phyloP scores from a whole-genome alignment of 2,113 vertebrate species.

The Synchiropus splendidus region DNA sequence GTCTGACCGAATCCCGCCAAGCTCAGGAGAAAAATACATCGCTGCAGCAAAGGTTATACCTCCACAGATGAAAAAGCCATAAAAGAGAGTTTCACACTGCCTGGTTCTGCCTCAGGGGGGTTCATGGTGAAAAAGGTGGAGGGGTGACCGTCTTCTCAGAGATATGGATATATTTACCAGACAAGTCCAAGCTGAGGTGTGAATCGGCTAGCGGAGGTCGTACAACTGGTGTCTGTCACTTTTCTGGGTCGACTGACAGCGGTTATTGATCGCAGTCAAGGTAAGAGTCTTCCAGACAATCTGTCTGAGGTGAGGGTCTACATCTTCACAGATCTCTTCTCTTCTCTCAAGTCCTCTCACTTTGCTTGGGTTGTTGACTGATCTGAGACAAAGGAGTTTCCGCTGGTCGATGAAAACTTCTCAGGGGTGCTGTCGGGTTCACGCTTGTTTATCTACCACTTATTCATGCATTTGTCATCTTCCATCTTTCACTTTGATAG shows the following conservation, averaged over 20 bases:
- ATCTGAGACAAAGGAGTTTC: too few species aligned
- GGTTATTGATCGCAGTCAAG: constrained; percentile 52
- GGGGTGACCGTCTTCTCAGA: constrained; percentile 15
- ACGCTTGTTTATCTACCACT: too few species aligned
- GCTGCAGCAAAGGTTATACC: constrained; percentile 25
- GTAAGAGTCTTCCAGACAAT: too few species aligned
- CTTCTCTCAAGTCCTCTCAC: too few species aligned
- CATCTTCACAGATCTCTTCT: too few species aligned
- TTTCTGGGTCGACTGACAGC: constrained; percentile 18
- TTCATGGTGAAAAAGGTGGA: constrained; percentile 14
- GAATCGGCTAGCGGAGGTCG: constrained; percentile 40
- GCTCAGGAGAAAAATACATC: constrained; percentile 7
- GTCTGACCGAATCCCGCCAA: constrained; percentile 20
- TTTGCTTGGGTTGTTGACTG: too few species aligned
- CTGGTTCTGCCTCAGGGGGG: constrained; percentile 22
- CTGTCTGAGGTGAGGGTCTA: too few species aligned
- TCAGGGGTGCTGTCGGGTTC: too few species aligned
- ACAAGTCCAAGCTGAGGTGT: constrained; percentile 34
- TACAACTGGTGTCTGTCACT: constrained; percentile 25
- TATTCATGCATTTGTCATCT: too few species aligned
- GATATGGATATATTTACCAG: constrained; percentile 40
- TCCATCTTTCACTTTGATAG: too few species aligned
- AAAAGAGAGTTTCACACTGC: constrained; percentile 28
- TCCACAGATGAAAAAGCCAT: constrained; percentile 20
- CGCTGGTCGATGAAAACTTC: too few species aligned